phyloP scores from a whole-genome alignment of 2,888 invertebrate species.

The Dynastes maya region DNA sequence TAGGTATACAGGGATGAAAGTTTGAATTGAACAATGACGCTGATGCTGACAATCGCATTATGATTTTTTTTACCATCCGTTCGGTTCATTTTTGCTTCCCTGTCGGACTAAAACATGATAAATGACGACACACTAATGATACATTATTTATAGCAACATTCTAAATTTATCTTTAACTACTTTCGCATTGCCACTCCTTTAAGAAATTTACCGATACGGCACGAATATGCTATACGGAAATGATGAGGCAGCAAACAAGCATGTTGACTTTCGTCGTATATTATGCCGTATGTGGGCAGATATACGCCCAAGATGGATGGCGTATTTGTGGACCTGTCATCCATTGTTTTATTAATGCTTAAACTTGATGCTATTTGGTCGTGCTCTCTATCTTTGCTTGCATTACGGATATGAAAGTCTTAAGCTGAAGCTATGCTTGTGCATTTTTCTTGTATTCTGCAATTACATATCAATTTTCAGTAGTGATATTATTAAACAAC shows the following conservation, averaged over 20 bases:
- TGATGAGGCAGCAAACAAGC: constrained; percentile 20
- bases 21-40: constrained; percentile 4
- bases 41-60: background rate
- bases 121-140: constrained; percentile 29
- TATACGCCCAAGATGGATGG: constrained; percentile 9
- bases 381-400: background rate
- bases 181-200: constrained; percentile 16
- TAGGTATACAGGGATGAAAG: background rate
- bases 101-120: background rate
- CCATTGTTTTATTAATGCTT: constrained; percentile 7
- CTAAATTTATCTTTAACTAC: constrained; percentile 34
- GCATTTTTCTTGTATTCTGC: background rate
- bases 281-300: constrained; percentile 12
- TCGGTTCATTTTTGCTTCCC: background rate
- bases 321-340: constrained; percentile 19
- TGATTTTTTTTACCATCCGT: background rate
- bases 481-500: no score
- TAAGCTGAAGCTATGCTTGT: background rate
- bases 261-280: constrained; percentile 27
- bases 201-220: constrained; percentile 7
- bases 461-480: no score
- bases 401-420: background rate
- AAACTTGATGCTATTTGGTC: constrained; percentile 9
- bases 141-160: constrained; percentile 7
- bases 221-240: constrained; percentile 14